Evolutionary conservation across 2,888 invertebrate genomes (phyloP), one percentile per base, ranked within the genome.

Genomic region (Thera britannica): DNA sequence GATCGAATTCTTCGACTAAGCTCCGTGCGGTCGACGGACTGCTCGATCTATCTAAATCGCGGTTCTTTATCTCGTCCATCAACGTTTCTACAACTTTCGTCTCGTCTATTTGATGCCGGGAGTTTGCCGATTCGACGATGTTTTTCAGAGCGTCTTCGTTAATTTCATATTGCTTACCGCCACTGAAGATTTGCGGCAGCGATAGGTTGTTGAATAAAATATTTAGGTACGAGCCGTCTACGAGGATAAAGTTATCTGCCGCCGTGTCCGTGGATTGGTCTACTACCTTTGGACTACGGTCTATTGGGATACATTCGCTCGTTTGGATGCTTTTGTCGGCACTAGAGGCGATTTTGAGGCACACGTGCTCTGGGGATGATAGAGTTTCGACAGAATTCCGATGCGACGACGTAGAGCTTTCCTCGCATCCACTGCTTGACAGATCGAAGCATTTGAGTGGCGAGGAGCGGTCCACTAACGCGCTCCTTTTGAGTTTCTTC

Each of bases 381-480:
- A 68, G 9, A 0, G 66, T 64, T 0, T 67, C 54, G 3, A 82
- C 82, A 0, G 79, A 74, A 52, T 75, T 78, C 2, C 65, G 66
- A n/a, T 78, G 80, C 2, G 83, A 79, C 2, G 80, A 79, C 2
- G 80, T 77, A 1, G 83, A 80, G 64, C 85, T 88, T 0, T 92
- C 92, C 9, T 92, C 92, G 72, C 91, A 90, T 0, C 90, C 88
- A 67, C 92, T 93, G 72, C 92, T 92, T 2, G 93, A 90, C 44
- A 93, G 77, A 62, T 93, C 93, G 72, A 93, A 93, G 77, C 93
- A 93, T 78, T 93, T 93, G 9, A 93, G 72, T 2, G 93, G 93
- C 2, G 88, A 82, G 3, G 80, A 79, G 35, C 92, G 87, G 23
- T 92, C 92, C 0, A 75, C 58, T 0, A 74, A 67, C 1, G 74